Conservation (phyloP, 2,797 vertebrate genomes). For the Bradypus variegatus region DNA sequence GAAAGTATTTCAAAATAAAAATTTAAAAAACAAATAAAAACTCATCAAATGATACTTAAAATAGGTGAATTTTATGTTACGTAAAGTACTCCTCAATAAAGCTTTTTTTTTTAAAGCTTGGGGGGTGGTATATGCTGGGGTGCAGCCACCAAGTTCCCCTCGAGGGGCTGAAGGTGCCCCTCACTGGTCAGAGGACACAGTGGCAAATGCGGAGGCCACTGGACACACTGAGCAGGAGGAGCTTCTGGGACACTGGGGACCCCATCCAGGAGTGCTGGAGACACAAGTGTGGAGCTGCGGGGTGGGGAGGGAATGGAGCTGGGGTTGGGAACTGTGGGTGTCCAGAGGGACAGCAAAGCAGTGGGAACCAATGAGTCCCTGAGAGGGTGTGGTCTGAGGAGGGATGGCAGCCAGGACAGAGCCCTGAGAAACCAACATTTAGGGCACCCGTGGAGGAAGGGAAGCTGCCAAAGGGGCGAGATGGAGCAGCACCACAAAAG, state of each 20-base stretch:
- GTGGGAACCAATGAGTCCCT: not conserved
- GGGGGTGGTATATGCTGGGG: too few species aligned
- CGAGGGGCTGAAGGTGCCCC: not conserved
- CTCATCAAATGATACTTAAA: not conserved
- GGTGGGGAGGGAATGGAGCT: not conserved
- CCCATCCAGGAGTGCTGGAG: too few species aligned
- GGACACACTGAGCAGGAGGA: not conserved
- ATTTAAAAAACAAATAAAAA: not conserved
- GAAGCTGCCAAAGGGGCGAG: not conserved
- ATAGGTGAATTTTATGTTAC: not conserved
- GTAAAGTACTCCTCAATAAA: not conserved
- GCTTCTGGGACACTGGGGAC: not conserved
- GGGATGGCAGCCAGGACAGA: not conserved
- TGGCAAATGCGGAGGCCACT: not conserved
- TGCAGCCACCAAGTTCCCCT: not conserved
- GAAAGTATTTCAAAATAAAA: too few species aligned
- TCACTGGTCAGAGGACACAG: not conserved
- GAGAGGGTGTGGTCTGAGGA: not conserved
- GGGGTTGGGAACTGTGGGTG: not conserved
- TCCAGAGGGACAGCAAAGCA: not conserved
- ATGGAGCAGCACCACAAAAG: not conserved
- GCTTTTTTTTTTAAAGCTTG: not conserved
- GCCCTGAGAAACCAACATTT: not conserved
- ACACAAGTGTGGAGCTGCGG: not conserved
- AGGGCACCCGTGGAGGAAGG: not conserved